Base-by-base conservation (phyloP, 2,797 vertebrate genomes). In the Neomorphus geoffroyi region DNA sequence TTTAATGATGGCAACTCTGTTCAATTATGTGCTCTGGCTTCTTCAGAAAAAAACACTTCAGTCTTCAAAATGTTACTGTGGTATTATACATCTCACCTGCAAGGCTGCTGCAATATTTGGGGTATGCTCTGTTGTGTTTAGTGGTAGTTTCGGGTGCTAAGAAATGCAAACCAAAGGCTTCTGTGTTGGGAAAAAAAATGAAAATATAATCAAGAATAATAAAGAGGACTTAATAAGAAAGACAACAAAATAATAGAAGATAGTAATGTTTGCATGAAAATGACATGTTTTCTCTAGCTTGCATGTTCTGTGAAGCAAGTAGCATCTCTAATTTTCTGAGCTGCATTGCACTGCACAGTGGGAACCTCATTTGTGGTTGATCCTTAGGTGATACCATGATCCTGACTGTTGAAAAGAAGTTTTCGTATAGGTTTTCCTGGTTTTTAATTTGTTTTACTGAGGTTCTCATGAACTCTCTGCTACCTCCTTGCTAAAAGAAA, bases 1-100 rank as follows among this genome's bases (percentile, higher is more conserved):
- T 95, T 94, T 95, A 94, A 93, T 92, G 73, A 93, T 28, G 32
- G 85, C 37, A 93, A 9, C 77, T 62, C 72, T 75, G 33, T 95
- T 96, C 88, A 86, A 30, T 84, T 93, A 95, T 39, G 35, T 75
- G 26, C 60, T 67, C 53, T 24, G 12, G 43, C 17, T 93, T 80
- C 58, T 95, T 93, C 24, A 46, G 53, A 82, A 75, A 74, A 78
- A 84, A 65, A 11, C n/a, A 50, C 46, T 89, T 80, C 7, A 46
- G 11, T 46, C 45, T 93, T 82, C 51, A 73, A 57, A 82, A 67
- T 50, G 6, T 15, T 69, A 32, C 19, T 43, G 24, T 46, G 41
- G 45, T 16, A 30, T 27, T 48, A 23, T 48, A 23, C 46, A 22
- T 70, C 54, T 74, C 32, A 67, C 66, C 66, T 86, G 54, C 60